A percentile compares a stretch with the other conserved stretches of the same genome.
Conservation (phyloP, 2,113 vertebrate genomes). For the Cnemophilus loriae region DNA sequence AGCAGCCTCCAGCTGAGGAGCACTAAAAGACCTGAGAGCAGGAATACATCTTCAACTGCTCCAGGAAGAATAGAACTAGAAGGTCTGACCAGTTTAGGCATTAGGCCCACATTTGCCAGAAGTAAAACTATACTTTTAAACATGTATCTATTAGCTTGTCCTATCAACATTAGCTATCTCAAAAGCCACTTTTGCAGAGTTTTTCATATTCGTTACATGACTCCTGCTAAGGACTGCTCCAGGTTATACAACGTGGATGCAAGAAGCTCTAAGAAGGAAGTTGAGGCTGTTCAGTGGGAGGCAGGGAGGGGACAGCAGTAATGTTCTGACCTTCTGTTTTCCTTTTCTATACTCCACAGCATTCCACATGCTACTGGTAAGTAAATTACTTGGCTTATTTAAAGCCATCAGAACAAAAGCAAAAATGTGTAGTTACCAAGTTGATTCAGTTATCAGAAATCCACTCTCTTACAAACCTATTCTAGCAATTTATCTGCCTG, state of each 20-base stretch:
- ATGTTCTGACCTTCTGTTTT: neutral
- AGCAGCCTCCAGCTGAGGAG: neutral
- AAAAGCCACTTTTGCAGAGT: neutral
- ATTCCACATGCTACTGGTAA: constrained; percentile 15
- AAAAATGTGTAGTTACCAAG: neutral
- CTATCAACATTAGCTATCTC: neutral
- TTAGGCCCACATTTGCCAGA: neutral
- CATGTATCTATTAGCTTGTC: neutral
- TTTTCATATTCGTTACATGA: neutral
- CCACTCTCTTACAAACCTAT: neutral
- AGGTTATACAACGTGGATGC: rapidly evolving
- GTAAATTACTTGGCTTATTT: constrained; percentile 42
- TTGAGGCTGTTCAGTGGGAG: neutral
- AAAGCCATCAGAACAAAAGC: constrained; percentile 55
- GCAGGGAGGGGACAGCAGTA: neutral
- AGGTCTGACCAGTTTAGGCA: neutral
- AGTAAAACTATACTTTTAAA: neutral
- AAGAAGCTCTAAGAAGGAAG: neutral
- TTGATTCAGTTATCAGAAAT: constrained; percentile 54
- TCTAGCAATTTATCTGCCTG: neutral
- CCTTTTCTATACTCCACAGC: neutral
- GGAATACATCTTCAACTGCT: neutral
- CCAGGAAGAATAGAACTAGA: neutral
- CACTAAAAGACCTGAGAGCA: neutral
- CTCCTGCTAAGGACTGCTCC: neutral